Evolutionary conservation across 2,113 vertebrate species (phyloP).

Genomic region (Chaetops frenatus): DNA sequence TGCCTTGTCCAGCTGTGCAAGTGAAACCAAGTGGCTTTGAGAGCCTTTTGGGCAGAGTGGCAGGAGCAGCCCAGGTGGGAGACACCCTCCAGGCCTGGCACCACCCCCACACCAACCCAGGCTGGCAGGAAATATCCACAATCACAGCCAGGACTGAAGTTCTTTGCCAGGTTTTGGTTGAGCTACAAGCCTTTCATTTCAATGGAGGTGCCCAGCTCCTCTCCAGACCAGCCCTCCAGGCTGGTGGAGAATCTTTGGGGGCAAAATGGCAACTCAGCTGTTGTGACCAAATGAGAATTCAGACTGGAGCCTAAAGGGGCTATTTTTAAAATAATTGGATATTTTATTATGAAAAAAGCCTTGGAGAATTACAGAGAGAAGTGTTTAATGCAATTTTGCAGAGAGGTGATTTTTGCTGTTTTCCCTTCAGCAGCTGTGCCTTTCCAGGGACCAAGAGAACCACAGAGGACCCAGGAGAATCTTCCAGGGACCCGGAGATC

Average conservation of each 20-base stretch:
- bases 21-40: background rate
- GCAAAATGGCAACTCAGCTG: background rate
- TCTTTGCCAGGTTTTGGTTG: background rate
- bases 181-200: background rate
- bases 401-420: background rate
- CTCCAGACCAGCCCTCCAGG: accelerated
- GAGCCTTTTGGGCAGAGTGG: background rate
- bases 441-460: background rate
- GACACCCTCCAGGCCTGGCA: background rate
- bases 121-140: background rate
- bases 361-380: background rate
- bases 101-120: accelerated
- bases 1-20: background rate
- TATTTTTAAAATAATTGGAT: background rate
- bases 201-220: background rate
- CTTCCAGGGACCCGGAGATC: background rate
- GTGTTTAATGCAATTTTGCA: background rate
- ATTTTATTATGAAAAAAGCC: background rate
- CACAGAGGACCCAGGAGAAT: background rate
- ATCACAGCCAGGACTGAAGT: background rate
- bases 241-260: background rate
- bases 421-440: background rate
- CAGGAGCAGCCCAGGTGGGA: background rate
- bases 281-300: background rate
- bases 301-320: background rate